Conservation (phyloP, 2,113 vertebrate genomes). For the Pseudopodoces humilis region DNA sequence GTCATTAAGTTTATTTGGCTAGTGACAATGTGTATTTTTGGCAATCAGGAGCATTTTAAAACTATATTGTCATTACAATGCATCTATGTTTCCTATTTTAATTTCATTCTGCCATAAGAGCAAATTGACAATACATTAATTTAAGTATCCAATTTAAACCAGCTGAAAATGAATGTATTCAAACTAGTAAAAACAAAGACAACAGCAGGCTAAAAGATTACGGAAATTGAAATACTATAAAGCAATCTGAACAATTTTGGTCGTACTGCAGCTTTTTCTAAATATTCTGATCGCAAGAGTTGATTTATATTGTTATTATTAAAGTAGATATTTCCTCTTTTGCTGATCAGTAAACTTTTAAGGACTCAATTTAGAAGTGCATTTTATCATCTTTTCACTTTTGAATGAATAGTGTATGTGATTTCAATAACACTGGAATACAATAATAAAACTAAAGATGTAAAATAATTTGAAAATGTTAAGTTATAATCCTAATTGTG, state of each 20-base stretch:
- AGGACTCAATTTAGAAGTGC: not conserved
- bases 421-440: not conserved
- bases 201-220: slow-evolving; percentile 61
- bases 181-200: slow-evolving; percentile 58
- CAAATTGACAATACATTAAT: slow-evolving; percentile 73
- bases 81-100: slow-evolving; percentile 59
- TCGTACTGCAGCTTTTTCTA: not conserved
- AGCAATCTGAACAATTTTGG: slow-evolving; percentile 41
- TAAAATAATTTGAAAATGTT: not conserved
- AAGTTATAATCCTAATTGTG: not conserved
- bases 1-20: slow-evolving; percentile 57
- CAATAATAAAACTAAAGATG: not conserved
- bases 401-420: not conserved
- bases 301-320: not conserved
- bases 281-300: not conserved
- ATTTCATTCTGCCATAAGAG: slow-evolving; percentile 63
- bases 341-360: not conserved
- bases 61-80: slow-evolving; percentile 24
- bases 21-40: slow-evolving; percentile 36
- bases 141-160: slow-evolving; percentile 69
- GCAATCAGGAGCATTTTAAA: slow-evolving; percentile 42
- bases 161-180: slow-evolving; percentile 58
- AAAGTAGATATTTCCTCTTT: not conserved
- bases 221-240: slow-evolving; percentile 51
- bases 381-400: not conserved